These are phyloP conservation scores for Melanotus villosus DNA, from an alignment of 2,888 invertebrate genomes.

Conservation along the genomic window DNA sequence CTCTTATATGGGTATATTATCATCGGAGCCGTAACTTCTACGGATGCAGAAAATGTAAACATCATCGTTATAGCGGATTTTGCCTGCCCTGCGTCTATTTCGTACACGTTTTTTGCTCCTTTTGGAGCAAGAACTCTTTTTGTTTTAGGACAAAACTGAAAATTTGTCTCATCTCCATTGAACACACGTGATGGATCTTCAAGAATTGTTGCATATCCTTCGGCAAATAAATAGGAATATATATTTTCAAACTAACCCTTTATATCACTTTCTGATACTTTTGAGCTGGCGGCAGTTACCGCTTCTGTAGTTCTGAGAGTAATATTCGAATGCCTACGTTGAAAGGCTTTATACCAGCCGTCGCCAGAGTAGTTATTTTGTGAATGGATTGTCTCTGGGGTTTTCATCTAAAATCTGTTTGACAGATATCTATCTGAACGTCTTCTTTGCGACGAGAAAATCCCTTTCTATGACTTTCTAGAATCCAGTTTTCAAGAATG, in stretches of 20 bases:
- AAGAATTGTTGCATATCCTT: background rate
- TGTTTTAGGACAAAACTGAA: background rate
- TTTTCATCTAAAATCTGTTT: slow-evolving; percentile 41
- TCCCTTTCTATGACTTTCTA: slow-evolving; percentile 51
- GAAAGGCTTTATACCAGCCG: slow-evolving; percentile 49
- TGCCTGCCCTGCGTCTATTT: background rate
- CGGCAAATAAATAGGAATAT: too few species aligned
- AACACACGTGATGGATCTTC: too few species aligned
- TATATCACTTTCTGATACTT: too few species aligned
- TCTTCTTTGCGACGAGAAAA: slow-evolving; percentile 51
- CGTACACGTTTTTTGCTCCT: background rate
- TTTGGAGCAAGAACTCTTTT: background rate
- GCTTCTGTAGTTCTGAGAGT: background rate
- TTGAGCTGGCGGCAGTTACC: too few species aligned
- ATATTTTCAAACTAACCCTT: too few species aligned
- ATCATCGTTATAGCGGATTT: too few species aligned
- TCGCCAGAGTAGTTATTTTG: slow-evolving; percentile 51
- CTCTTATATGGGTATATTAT: too few species aligned
- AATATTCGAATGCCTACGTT: background rate
- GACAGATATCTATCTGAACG: slow-evolving; percentile 35
- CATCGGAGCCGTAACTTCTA: too few species aligned
- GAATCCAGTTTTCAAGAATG: background rate
- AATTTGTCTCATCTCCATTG: background rate
- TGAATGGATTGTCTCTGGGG: too few species aligned
- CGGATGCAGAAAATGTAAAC: too few species aligned